Evolutionary conservation across 1,140 invertebrate genomes (phyloP), one percentile per base, ranked within the genome.

Genomic region (Contarinia nasturtii): DNA sequence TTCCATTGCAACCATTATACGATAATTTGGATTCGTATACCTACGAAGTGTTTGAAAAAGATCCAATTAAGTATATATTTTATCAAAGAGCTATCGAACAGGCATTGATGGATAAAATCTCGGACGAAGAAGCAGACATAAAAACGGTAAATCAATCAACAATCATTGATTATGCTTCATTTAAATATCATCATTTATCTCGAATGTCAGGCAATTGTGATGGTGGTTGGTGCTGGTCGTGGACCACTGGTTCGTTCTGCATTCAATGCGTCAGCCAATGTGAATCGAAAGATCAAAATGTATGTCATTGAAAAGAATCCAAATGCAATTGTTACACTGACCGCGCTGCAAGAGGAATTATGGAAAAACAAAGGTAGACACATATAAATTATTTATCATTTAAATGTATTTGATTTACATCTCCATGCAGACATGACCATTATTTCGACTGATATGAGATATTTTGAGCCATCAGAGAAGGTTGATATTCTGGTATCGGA

Each of bases 281-380:
- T 66, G 2, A 52, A 60, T 17, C 58, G 66, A 1, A 57, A 66
- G 55, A 69, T 87, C 2, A 73, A 78, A 62, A 67, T 93, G n/a
- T 93, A 91, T 67, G 92, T 91, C 17, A 83, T 99, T 1, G 96
- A 99, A 63, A 99, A 99, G 65, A 99, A 99, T 75, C 83, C 87
- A 1, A 95, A 91, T 73, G 94, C 96, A 38, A 75, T 96, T 46
- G 78, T 93, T 21, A 94, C 93, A 57, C 67, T 95, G 15, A 75
- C 80, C 50, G 79, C 84, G 21, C 72, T 86, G 56, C 76, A 86
- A 44, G 72, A 79, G 52, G 83, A 86, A 55, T 68, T 86, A 38
- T 96, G 91, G 90, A 71, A 74, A 8, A 74, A 82, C 43, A 65
- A 75, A 67, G 53, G 74, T 77, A 27, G 27, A 27, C 27, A 5